Base-by-base conservation (phyloP, 1,140 invertebrate genomes). In the Drosophila serrata region DNA sequence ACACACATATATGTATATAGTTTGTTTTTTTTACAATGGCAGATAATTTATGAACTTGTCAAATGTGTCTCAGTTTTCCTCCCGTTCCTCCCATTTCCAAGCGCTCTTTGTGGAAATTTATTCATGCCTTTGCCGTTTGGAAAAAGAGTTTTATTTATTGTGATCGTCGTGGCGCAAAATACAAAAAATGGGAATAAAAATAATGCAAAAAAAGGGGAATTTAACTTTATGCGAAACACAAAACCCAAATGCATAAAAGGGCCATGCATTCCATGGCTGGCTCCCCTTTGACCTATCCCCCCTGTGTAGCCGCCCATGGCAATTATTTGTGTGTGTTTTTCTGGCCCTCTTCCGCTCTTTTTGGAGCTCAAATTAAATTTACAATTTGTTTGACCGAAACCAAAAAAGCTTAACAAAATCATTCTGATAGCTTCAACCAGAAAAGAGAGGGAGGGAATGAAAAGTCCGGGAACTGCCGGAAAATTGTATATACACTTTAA, bases 41-140 rank as follows among this genome's bases (percentile, higher is more conserved):
- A 31, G 48, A 62, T 69, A 78, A 77, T 78, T 78, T 78, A 78
- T 78, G 75, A 78, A 78, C 74, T 78, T 78, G 75, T 78, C 75
- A 78, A 78, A 77, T 78, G 75, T 69, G 63, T 65, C 53, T 76
- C 53, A 35, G 45, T 61, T 74, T 39, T 39, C 56, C 45, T 29
- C n/a, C n/a, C n/a, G n/a, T 22, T 22, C 49, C 35, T 17, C 33
- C 51, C 63, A 22, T 22, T 22, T 17, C 45, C 19, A n/a, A 15
- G 31, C 40, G 27, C 48, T 37, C 15, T 3, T 24, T 53, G 45
- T 35, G 31, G 19, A 61, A 74, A 74, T 74, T 73, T 74, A 74
- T 74, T 74, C 70, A 74, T 74, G 31, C 68, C 35, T 72, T 68
- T 55, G 39, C 64, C 42, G 24, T 45, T 51, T 37, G 46, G 37